These are phyloP conservation scores for Megalurothrips usitatus DNA, from an alignment of 2,888 invertebrate species.

Conservation along the genomic window DNA sequence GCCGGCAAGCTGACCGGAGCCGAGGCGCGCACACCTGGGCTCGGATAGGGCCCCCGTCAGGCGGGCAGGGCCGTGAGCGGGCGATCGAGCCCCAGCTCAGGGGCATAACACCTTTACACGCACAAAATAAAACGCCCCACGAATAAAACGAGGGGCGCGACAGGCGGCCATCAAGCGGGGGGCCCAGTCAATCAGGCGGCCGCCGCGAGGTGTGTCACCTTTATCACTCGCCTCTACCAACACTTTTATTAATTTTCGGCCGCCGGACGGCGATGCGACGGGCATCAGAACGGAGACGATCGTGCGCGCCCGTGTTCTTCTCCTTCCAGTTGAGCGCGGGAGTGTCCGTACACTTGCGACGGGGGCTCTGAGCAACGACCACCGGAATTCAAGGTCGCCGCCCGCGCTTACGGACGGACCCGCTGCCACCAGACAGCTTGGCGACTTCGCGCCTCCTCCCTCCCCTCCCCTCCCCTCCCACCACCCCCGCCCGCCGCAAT, in stretches of 20 bases:
- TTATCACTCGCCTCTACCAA: not conserved
- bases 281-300: too few species aligned
- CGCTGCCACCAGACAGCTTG: not conserved
- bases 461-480: not conserved
- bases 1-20: not conserved
- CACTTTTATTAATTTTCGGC: not conserved
- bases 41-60: not conserved
- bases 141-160: too few species aligned
- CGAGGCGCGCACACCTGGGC: not conserved
- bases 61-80: not conserved
- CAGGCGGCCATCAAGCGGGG: too few species aligned
- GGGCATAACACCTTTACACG: conserved; percentile 16
- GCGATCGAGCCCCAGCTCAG: conserved; percentile 4
- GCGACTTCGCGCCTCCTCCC: conserved; percentile 9
- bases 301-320: not conserved
- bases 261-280: not conserved
- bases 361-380: not conserved
- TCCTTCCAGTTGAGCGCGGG: not conserved
- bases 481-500: not conserved
- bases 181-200: too few species aligned
- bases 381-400: not conserved
- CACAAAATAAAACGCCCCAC: not conserved
- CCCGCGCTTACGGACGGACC: not conserved
- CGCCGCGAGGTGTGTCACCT: too few species aligned
- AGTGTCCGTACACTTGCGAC: not conserved